A percentile compares a stretch with the other conserved stretches of the same genome.
Evolutionary conservation across 2,797 vertebrate genomes (phyloP).

Genomic region (Aulostomus chinensis): DNA sequence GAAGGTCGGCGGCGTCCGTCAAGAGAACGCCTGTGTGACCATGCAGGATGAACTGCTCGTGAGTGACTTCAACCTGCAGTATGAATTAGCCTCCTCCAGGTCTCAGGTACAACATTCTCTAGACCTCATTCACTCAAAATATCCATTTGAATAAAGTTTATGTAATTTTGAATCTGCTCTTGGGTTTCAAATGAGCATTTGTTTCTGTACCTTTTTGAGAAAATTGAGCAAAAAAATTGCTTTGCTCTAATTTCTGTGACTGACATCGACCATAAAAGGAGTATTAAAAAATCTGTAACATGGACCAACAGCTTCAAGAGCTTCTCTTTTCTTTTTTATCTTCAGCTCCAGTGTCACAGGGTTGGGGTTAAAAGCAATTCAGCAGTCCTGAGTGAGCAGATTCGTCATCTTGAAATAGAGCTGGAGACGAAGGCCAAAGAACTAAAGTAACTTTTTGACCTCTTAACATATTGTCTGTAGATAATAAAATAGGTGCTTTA

Average conservation of each 20-base stretch:
- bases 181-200: not conserved
- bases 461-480: not conserved
- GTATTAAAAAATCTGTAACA: not conserved
- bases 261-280: not conserved
- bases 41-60: conserved; percentile 81
- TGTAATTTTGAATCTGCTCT: not conserved
- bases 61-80: conserved; percentile 76
- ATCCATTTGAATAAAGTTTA: not conserved
- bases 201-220: not conserved
- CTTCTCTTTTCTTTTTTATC: conserved; percentile 67
- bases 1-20: conserved; percentile 72
- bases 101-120: conserved; percentile 72
- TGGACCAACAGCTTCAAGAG: not conserved
- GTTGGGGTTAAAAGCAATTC: conserved; percentile 66
- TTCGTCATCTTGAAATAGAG: conserved; percentile 84
- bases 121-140: too few species aligned
- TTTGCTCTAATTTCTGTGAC: not conserved
- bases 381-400: conserved; percentile 81
- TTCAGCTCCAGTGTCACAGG: conserved; percentile 68
- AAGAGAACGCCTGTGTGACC: conserved; percentile 83
- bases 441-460: conserved; percentile 80
- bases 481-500: not conserved
- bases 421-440: conserved; percentile 84
- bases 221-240: not conserved
- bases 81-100: conserved; percentile 76